Evolutionary conservation across 2,113 vertebrate species (phyloP).

Genomic region (Asarcornis scutulata): DNA sequence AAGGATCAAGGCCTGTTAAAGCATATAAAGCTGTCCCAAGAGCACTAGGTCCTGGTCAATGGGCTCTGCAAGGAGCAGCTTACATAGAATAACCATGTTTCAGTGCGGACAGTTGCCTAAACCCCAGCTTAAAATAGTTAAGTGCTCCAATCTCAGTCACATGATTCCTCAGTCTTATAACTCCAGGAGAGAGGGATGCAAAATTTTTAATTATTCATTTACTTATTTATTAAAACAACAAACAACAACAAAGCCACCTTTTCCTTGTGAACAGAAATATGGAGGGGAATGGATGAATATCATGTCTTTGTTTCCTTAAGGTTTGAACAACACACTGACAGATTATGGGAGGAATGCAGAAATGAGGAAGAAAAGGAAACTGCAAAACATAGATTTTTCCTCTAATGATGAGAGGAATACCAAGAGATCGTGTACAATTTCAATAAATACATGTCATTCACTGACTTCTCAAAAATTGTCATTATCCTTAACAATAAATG

Average conservation of each 20-base stretch:
- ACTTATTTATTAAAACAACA: no score
- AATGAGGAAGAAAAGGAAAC: neutral
- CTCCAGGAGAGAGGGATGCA: neutral
- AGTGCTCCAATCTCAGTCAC: neutral
- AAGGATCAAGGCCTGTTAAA: slow-evolving; percentile 56
- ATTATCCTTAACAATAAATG: neutral
- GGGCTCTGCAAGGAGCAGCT: slow-evolving; percentile 51
- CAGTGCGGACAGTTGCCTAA: slow-evolving; percentile 55
- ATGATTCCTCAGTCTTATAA: neutral
- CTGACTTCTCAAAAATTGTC: neutral
- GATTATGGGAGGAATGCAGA: neutral
- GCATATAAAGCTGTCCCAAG: slow-evolving; percentile 43
- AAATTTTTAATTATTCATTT: neutral
- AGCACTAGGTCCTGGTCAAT: slow-evolving; percentile 52
- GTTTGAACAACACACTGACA: neutral
- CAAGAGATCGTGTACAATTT: neutral
- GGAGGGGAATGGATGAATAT: neutral
- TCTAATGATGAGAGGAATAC: neutral
- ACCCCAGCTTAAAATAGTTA: slow-evolving; percentile 67
- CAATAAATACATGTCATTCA: neutral
- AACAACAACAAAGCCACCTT: no score
- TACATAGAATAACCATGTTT: slow-evolving; percentile 60
- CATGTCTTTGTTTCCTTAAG: neutral
- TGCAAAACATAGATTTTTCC: neutral
- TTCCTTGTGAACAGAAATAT: neutral